Percentiles rank a stretch among this genome's conserved stretches.
phyloP scores from a whole-genome alignment of 2,113 vertebrate species.

The Ammodytes marinus region DNA sequence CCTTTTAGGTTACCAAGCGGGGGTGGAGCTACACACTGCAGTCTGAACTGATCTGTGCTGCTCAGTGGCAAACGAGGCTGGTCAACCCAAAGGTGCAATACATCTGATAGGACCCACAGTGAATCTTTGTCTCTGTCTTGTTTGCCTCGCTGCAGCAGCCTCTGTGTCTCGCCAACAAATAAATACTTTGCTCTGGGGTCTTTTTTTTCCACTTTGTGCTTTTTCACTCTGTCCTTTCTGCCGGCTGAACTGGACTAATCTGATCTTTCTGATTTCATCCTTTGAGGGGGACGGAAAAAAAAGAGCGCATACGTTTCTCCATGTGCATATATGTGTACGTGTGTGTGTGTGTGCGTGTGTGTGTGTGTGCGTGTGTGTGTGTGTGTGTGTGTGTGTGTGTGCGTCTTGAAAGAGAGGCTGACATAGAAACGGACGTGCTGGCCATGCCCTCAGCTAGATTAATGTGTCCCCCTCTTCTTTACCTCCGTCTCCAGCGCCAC shows the following conservation, averaged over 20 bases:
- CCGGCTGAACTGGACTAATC: conserved; percentile 24
- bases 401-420: conserved; percentile 26
- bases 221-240: neutral
- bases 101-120: neutral
- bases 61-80: no score
- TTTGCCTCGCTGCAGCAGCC: neutral
- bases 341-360: no score
- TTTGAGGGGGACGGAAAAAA: neutral
- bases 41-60: no score
- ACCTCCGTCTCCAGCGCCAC: conserved; percentile 70
- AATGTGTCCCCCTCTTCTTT: conserved; percentile 71
- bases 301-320: no score
- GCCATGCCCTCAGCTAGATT: conserved; percentile 74
- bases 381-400: neutral
- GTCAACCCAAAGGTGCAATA: neutral
- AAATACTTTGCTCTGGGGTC: neutral
- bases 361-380: neutral
- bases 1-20: no score
- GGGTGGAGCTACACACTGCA: no score
- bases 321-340: no score
- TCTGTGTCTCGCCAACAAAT: neutral
- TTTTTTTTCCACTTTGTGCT: neutral
- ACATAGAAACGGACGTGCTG: conserved; percentile 40
- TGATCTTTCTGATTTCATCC: conserved; percentile 39
- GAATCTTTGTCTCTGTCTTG: neutral